Percentiles rank a stretch among this genome's conserved stretches.
These are phyloP conservation scores for Ochropacha duplaris DNA, from an alignment of 2,888 invertebrate genomes.

Conservation along the genomic window DNA sequence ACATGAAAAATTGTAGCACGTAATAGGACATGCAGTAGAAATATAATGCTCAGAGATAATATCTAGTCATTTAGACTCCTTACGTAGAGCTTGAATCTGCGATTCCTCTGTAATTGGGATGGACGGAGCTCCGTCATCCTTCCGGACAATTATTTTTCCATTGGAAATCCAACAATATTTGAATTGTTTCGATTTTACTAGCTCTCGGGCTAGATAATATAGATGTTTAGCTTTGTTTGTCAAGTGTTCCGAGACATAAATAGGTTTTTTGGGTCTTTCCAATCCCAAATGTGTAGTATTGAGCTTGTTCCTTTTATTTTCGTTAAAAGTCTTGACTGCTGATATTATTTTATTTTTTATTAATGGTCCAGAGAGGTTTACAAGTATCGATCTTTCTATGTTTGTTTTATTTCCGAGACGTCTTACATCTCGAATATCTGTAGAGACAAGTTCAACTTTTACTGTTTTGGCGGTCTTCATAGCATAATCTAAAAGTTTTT, in stretches of 20 bases:
- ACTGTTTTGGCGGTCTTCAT: background rate
- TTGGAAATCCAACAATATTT: background rate
- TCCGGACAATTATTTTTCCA: background rate
- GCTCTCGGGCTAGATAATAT: background rate
- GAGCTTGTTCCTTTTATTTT: background rate
- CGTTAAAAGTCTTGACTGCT: background rate
- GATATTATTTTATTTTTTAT: background rate
- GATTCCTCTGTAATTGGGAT: background rate
- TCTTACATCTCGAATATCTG: background rate
- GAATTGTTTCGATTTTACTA: background rate
- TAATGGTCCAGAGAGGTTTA: background rate
- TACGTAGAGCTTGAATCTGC: background rate
- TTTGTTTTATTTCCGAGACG: background rate
- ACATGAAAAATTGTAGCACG: background rate
- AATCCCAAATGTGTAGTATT: background rate
- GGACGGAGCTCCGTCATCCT: background rate
- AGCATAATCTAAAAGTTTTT: background rate
- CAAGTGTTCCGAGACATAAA: background rate
- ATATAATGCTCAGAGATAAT: background rate
- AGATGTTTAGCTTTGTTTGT: background rate
- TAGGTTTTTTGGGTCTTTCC: background rate
- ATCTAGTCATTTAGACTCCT: background rate
- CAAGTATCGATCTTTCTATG: background rate
- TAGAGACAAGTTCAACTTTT: background rate
- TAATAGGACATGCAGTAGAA: background rate